Conservation (phyloP, 1,140 invertebrate genomes). For the Diorhabda sublineata region DNA sequence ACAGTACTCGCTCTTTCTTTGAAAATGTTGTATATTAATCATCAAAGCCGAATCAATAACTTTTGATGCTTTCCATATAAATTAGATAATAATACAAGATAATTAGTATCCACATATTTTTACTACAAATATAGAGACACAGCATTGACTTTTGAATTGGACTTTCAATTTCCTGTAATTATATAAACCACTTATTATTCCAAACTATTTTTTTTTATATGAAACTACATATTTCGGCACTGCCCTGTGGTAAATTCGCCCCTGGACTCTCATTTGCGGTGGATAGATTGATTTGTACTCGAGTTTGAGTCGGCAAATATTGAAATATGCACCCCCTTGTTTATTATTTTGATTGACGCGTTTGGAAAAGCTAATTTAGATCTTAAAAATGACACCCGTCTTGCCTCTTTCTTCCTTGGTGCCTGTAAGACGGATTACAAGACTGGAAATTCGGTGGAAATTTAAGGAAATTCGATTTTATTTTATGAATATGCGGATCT, state of each 20-base stretch:
- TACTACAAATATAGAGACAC: no score
- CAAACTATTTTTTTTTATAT: no score
- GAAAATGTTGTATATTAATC: no score
- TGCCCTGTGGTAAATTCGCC: background rate
- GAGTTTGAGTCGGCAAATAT: slow-evolving; percentile 35
- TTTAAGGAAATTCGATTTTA: slow-evolving; percentile 1
- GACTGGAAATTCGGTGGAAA: slow-evolving; percentile 8
- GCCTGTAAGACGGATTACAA: slow-evolving; percentile 19
- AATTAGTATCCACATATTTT: no score
- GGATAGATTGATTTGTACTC: slow-evolving; percentile 35
- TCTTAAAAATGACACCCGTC: slow-evolving; percentile 19
- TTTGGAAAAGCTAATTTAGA: slow-evolving; percentile 38
- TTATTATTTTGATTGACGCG: slow-evolving; percentile 45
- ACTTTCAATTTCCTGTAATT: no score
- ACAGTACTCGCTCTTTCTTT: no score
- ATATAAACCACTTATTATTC: no score
- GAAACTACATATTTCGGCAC: no score
- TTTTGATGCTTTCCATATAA: no score
- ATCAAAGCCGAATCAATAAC: no score
- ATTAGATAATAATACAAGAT: no score
- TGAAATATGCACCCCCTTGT: slow-evolving; percentile 47
- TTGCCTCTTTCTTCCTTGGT: background rate
- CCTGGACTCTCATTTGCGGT: slow-evolving; percentile 21
- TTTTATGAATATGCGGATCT: background rate
- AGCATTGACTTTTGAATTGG: no score